Conservation (phyloP, 2,888 invertebrate genomes). For the Heliconius sara region DNA sequence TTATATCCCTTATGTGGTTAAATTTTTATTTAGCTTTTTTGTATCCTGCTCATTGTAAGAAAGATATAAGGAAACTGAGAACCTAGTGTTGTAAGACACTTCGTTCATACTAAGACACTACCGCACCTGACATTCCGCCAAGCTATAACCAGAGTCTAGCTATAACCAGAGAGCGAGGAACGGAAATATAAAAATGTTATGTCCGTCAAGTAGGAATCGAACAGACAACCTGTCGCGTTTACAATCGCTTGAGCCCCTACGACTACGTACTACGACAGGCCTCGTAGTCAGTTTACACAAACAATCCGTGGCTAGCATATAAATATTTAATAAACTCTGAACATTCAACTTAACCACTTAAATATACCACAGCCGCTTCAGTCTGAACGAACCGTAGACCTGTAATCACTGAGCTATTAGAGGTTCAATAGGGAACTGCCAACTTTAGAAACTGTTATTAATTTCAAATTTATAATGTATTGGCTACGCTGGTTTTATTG, state of each 20-base stretch:
- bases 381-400: constrained; percentile 33
- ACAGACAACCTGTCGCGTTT: background rate
- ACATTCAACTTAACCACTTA: constrained; percentile 28
- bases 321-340: constrained; percentile 17
- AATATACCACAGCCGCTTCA: constrained; percentile 34
- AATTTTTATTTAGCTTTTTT: no score
- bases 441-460: constrained; percentile 32
- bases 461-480: constrained; percentile 12
- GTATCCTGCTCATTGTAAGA: no score
- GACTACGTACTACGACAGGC: background rate
- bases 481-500: background rate
- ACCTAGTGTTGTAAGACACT: no score
- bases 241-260: background rate
- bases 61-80: no score
- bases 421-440: constrained; percentile 33
- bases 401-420: constrained; percentile 41
- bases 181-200: background rate
- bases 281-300: background rate
- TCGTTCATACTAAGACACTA: background rate
- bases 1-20: no score
- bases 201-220: background rate
- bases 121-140: background rate
- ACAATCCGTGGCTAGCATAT: background rate
- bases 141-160: background rate
- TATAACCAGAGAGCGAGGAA: no score